A percentile compares a stretch with the other conserved stretches of the same genome.
These are phyloP conservation scores for Augochlora pura DNA, from an alignment of 1,140 invertebrate genomes.

Conservation along the genomic window DNA sequence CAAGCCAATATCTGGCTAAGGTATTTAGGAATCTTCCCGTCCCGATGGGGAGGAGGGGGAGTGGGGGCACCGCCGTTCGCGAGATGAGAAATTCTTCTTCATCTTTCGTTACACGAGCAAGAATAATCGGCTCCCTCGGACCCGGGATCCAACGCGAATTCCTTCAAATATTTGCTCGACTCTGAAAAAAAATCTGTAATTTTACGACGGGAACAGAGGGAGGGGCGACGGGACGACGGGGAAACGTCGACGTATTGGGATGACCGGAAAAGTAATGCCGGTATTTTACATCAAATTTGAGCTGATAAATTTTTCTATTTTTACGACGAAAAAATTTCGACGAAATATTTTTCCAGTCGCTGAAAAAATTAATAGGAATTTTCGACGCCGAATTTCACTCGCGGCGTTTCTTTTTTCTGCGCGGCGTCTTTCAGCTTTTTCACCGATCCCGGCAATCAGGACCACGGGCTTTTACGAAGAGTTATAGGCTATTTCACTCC, in stretches of 20 bases:
- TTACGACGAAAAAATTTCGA: slow-evolving; percentile 1
- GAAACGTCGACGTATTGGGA: background rate
- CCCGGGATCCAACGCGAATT: background rate
- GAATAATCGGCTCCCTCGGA: slow-evolving; percentile 19
- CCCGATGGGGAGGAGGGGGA: background rate
- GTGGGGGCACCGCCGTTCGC: too few relatives aligned
- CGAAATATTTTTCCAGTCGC: background rate
- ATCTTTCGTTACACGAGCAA: background rate
- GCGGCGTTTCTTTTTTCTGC: background rate
- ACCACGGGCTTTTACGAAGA: slow-evolving; percentile 10
- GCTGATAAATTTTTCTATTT: too few relatives aligned
- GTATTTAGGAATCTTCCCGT: too few relatives aligned
- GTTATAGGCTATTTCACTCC: slow-evolving; percentile 17
- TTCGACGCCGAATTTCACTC: slow-evolving; percentile 17
- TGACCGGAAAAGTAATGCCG: too few relatives aligned
- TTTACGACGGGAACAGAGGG: background rate
- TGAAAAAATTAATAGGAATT: slow-evolving; percentile 4
- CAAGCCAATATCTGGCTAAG: too few relatives aligned
- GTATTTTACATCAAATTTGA: too few relatives aligned
- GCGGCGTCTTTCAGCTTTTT: slow-evolving; percentile 13
- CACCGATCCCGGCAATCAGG: slow-evolving; percentile 9
- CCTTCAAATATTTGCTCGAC: slow-evolving; percentile 32
- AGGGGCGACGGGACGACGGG: background rate
- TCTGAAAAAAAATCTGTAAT: slow-evolving; percentile 3
- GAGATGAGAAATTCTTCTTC: background rate